phyloP scores from a whole-genome alignment of 30 jellyfish, hydroid and myxozoan species.

The Cassiopea andromeda region DNA sequence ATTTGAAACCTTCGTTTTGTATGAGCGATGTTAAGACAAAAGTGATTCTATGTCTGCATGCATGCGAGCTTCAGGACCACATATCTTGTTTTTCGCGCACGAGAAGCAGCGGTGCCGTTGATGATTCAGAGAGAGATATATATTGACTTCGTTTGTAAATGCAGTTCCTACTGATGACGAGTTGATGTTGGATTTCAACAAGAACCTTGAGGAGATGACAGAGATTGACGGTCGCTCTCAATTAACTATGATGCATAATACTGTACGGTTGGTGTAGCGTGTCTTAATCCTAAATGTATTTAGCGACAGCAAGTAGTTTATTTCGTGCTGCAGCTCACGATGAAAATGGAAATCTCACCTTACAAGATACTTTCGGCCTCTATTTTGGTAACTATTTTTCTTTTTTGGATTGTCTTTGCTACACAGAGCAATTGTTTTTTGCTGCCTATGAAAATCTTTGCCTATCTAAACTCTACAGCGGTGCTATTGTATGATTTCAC shows the following conservation, averaged over 20 bases:
- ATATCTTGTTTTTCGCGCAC: neutral
- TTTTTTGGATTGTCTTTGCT: neutral
- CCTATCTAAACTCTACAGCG: neutral
- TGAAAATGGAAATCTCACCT: conserved; percentile 20
- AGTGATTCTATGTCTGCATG: conserved; percentile 10
- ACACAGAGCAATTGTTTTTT: neutral
- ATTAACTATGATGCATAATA: neutral
- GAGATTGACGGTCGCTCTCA: neutral
- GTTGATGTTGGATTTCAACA: neutral
- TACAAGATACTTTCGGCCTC: conserved; percentile 70
- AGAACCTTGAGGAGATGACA: neutral
- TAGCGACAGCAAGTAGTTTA: conserved; percentile 40
- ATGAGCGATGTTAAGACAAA: neutral
- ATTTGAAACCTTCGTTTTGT: neutral
- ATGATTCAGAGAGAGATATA: neutral
- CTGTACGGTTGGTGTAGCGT: neutral
- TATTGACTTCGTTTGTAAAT: neutral
- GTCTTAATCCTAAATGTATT: neutral
- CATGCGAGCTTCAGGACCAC: neutral
- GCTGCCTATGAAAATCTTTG: neutral
- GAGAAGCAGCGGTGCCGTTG: neutral
- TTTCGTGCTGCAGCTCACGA: conserved; percentile 21
- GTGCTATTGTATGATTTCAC: too few species aligned
- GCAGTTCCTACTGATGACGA: neutral
- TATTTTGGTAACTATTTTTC: conserved; percentile 60